Conservation (phyloP, 2,888 invertebrate genomes). For the Toxonevra muliebris region DNA sequence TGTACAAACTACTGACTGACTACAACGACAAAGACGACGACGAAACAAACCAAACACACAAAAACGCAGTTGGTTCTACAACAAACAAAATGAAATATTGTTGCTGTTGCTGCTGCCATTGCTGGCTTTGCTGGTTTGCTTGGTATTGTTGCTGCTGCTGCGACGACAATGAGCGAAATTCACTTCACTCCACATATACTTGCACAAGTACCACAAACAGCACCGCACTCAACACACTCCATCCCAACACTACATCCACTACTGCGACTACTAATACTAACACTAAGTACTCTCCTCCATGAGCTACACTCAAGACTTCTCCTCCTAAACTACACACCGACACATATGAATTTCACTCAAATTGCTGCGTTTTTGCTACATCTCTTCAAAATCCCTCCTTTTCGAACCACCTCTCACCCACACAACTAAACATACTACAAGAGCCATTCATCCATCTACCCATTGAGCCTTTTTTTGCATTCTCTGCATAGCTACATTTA, state of each 20-base stretch:
- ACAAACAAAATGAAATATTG: not conserved
- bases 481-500: too few species aligned
- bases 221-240: slow-evolving; percentile 22
- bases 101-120: slow-evolving; percentile 1
- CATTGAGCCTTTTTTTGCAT: too few species aligned
- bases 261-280: slow-evolving; percentile 21
- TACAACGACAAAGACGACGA: slow-evolving; percentile 23
- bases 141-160: slow-evolving; percentile 2
- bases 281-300: slow-evolving; percentile 8
- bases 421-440: too few species aligned
- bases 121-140: slow-evolving; percentile 23
- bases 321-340: not conserved
- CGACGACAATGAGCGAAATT: too few species aligned
- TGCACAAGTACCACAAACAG: slow-evolving; percentile 1
- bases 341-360: slow-evolving; percentile 3
- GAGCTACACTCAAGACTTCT: not conserved
- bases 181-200: not conserved
- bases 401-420: too few species aligned
- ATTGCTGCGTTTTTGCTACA: not conserved
- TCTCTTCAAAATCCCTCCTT: slow-evolving; percentile 2
- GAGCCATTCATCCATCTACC: too few species aligned
- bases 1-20: slow-evolving; percentile 11
- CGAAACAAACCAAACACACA: slow-evolving; percentile 25
- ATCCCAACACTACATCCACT: slow-evolving; percentile 7
- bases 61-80: slow-evolving; percentile 1